Conservation (phyloP, 1,140 invertebrate species). For the Philopotamus ludificatus region DNA sequence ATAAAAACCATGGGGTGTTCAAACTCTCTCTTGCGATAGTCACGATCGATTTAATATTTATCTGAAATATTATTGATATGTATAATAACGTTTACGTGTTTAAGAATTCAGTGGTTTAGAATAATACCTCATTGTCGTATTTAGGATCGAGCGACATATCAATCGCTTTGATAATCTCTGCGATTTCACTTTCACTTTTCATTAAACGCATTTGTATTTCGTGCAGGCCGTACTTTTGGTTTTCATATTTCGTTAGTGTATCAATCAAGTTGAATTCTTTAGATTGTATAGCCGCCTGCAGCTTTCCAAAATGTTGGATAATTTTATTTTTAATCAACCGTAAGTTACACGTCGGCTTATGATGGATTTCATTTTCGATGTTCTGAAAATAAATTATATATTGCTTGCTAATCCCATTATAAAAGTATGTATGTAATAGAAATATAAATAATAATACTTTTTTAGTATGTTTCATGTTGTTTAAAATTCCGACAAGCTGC, state of each 20-base stretch:
- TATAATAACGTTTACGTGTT: too few species aligned
- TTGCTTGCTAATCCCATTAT: too few species aligned
- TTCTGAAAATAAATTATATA: too few species aligned
- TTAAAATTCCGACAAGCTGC: too few species aligned
- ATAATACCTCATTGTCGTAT: constrained; percentile 8
- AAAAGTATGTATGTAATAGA: too few species aligned
- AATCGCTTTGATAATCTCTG: constrained; percentile 44
- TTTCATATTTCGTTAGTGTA: not conserved
- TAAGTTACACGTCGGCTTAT: too few species aligned
- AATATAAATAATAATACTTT: too few species aligned
- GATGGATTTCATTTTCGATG: too few species aligned
- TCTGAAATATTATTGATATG: constrained; percentile 41
- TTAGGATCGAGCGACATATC: constrained; percentile 40
- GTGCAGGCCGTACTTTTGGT: too few species aligned
- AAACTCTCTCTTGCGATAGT: constrained; percentile 46
- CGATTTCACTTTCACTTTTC: constrained; percentile 46
- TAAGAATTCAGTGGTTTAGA: constrained; percentile 2
- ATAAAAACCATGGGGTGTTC: constrained; percentile 52
- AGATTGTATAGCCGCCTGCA: not conserved
- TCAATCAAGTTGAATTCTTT: constrained; percentile 1
- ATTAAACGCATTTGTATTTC: too few species aligned
- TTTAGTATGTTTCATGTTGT: too few species aligned
- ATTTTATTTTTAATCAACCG: not conserved
- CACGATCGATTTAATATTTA: constrained; percentile 46
- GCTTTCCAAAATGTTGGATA: not conserved